Evolutionary conservation across 2,797 vertebrate genomes (phyloP).

Genomic region (Pseudochromis fuscus): DNA sequence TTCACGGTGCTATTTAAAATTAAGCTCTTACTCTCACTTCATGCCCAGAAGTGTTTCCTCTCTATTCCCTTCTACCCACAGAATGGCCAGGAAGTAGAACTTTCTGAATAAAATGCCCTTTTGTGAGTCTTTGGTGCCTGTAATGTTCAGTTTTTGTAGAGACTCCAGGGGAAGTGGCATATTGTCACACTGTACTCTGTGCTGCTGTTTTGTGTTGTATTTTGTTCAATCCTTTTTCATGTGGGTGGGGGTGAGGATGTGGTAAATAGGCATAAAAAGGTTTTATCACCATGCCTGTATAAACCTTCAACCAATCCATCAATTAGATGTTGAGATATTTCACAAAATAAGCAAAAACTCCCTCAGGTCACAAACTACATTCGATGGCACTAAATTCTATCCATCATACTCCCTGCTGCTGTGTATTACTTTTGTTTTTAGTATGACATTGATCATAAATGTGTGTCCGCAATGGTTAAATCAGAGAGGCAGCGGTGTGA

Average conservation of each 20-base stretch:
- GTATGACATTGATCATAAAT: not conserved
- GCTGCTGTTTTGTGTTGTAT: not conserved
- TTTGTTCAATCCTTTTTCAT: conserved; percentile 6
- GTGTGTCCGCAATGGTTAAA: not conserved
- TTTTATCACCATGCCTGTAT: not conserved
- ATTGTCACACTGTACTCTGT: not conserved
- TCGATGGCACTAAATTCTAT: not conserved
- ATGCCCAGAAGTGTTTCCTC: not conserved
- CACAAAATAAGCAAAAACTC: not conserved
- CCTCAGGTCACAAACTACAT: not conserved
- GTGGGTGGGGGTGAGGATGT: not conserved
- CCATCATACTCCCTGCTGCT: not conserved
- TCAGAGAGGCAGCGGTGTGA: not conserved
- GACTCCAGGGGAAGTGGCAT: not conserved
- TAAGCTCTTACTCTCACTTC: conserved; percentile 1
- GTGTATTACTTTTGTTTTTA: conserved; percentile 2
- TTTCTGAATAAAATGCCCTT: conserved; percentile 4
- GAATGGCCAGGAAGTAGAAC: not conserved
- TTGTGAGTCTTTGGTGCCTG: not conserved
- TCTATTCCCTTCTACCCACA: not conserved
- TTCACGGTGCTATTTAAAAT: conserved; percentile 29
- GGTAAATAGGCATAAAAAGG: conserved; percentile 8
- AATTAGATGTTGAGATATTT: not conserved
- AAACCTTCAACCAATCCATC: not conserved
- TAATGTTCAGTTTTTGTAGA: not conserved